A percentile compares a stretch with the other conserved stretches of the same genome.
These are phyloP conservation scores for Chloroclystis v-ata DNA, from an alignment of 2,888 invertebrate genomes.

Conservation along the genomic window DNA sequence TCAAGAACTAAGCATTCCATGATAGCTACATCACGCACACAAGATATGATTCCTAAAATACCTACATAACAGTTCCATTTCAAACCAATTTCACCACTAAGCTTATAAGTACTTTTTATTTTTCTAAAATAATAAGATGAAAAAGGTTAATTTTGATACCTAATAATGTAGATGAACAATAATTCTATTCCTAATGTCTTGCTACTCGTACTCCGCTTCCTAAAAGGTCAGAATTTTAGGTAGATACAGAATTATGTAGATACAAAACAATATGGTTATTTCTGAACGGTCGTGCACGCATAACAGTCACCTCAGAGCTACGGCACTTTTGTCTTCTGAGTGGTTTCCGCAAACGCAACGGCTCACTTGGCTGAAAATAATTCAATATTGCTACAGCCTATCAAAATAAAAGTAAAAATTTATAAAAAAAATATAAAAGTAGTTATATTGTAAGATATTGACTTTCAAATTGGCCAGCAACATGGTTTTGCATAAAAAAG, in stretches of 20 bases:
- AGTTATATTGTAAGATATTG: not conserved
- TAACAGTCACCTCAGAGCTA: conserved; percentile 70
- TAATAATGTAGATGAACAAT: not conserved
- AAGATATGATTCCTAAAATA: conserved; percentile 12
- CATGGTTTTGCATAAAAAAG: too few relatives aligned
- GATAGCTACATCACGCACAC: conserved; percentile 13
- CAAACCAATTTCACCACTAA: too few relatives aligned
- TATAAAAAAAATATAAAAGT: not conserved
- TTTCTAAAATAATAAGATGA: too few relatives aligned
- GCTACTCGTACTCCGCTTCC: conserved; percentile 19
- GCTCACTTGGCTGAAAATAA: conserved; percentile 66
- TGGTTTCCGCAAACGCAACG: conserved; percentile 63
- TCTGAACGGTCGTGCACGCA: conserved; percentile 23
- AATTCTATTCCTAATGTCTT: conserved; percentile 11
- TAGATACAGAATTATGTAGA: not conserved
- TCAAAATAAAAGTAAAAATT: conserved; percentile 19
- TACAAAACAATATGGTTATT: conserved; percentile 5
- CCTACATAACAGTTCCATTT: not conserved
- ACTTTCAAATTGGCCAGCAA: not conserved
- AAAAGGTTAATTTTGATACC: too few relatives aligned
- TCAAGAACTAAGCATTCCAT: conserved; percentile 21
- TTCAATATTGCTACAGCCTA: conserved; percentile 41
- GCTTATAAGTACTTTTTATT: too few relatives aligned
- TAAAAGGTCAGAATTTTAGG: conserved; percentile 6
- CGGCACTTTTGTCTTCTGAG: conserved; percentile 71